phyloP scores from a whole-genome alignment of 2,113 vertebrate species.

The Bos javanicus region DNA sequence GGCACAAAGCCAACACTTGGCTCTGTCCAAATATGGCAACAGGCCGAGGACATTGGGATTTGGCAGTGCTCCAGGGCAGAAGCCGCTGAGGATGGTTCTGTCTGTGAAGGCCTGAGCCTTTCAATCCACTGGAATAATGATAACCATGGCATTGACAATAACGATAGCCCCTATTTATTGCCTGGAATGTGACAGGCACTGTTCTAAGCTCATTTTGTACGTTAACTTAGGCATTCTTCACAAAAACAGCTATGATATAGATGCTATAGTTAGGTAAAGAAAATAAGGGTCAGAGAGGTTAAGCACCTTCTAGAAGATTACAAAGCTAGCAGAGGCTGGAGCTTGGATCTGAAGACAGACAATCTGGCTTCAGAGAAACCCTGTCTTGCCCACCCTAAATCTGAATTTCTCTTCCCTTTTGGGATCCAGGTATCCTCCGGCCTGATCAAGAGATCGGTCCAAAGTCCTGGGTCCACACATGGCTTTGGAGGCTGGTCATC shows the following conservation, averaged over 20 bases:
- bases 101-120: background rate
- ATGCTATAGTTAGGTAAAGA: background rate
- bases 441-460: background rate
- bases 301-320: background rate
- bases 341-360: background rate
- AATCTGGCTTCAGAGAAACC: background rate
- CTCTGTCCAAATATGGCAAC: constrained; percentile 12
- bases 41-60: background rate
- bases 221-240: background rate
- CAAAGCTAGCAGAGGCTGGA: background rate
- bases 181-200: background rate
- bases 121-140: background rate
- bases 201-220: background rate
- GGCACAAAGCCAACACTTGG: background rate
- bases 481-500: background rate
- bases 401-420: background rate
- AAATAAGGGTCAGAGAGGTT: background rate
- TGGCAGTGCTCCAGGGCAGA: background rate
- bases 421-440: background rate
- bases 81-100: background rate
- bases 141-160: background rate
- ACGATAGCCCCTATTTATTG: background rate
- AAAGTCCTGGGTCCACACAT: background rate
- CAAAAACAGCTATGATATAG: background rate
- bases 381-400: background rate